Evolutionary conservation across 2,888 invertebrate genomes (phyloP).

Genomic region (Macrostomum cliftonense): DNA sequence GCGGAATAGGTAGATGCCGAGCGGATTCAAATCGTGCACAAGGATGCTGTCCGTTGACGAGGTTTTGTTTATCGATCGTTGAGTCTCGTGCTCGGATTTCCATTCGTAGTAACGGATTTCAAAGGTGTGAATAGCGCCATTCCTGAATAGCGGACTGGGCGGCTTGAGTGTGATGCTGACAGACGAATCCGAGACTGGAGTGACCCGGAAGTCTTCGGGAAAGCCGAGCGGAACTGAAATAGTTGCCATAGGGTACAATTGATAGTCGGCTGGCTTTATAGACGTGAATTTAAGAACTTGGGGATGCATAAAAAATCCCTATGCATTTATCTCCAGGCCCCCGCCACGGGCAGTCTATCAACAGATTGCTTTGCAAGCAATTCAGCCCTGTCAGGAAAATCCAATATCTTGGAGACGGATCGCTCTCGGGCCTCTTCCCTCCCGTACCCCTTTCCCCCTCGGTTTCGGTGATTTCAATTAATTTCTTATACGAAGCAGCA

Average conservation of each 20-base stretch:
- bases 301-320: too few species aligned
- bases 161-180: constrained; percentile 39
- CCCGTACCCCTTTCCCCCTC: too few species aligned
- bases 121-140: constrained; percentile 78
- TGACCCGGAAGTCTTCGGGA: constrained; percentile 48
- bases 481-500: too few species aligned
- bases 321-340: too few species aligned
- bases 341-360: too few species aligned
- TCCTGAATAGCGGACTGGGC: constrained; percentile 65
- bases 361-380: too few species aligned
- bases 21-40: constrained; percentile 53
- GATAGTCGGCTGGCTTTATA: too few species aligned
- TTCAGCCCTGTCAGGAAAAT: too few species aligned
- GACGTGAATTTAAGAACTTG: too few species aligned
- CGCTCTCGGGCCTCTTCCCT: too few species aligned
- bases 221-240: constrained; percentile 34
- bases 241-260: background rate
- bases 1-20: constrained; percentile 76
- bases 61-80: constrained; percentile 28
- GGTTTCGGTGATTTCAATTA: too few species aligned
- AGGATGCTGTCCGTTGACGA: constrained; percentile 21
- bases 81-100: constrained; percentile 42
- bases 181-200: constrained; percentile 58
- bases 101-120: constrained; percentile 56
- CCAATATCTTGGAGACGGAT: too few species aligned